Base-by-base conservation (phyloP, 92 coral and sea anemone genomes). In the Virgularia gustaviana region DNA sequence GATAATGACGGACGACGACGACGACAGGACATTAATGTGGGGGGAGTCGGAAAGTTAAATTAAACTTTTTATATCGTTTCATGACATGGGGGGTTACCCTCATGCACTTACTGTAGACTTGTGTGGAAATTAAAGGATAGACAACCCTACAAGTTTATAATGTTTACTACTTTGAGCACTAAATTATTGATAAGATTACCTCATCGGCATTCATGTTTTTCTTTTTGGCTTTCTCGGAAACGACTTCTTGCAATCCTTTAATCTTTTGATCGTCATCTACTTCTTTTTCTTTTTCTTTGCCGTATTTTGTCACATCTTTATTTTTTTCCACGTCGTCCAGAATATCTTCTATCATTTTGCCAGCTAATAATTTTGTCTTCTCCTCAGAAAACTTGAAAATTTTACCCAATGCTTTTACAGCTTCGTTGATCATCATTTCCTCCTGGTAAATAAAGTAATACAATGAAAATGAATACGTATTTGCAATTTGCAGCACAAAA, bases 201-300 rank as follows among this genome's bases (percentile, higher is more conserved):
- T 67, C 74, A 1, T 67, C 22, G 10, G 31, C 6, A 33, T 67
- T 67, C 22, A 67, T 24, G 22, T 45, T 45, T 16, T 67, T 32
- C 23, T 67, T 44, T 3, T 13, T 31, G 5, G 34, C 59, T 47
- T 67, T 67, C n/a, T 67, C 74, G 43, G 27, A 57, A 29, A 67
- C 74, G 58, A 67, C 49, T 32, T 67, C 49, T 36, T 67, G 24
- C 29, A 67, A 19, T 67, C 74, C 74, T 13, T 43, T 19, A 10
- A 67, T 67, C 28, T 67, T 67, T 13, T 67, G 58, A 43, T 49
- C 60, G 42, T 67, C 58, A 10, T 22, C 20, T 59, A 67, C 31
- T 29, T 57, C 41, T 67, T 67, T 33, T 4, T 28, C 60, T 24
- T 51, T 27, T 20, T 28, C 36, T 51, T 30, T 27, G 16, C 9